Evolutionary conservation across 1,140 invertebrate genomes (phyloP).

Genomic region (Dolichoris vasculosae): DNA sequence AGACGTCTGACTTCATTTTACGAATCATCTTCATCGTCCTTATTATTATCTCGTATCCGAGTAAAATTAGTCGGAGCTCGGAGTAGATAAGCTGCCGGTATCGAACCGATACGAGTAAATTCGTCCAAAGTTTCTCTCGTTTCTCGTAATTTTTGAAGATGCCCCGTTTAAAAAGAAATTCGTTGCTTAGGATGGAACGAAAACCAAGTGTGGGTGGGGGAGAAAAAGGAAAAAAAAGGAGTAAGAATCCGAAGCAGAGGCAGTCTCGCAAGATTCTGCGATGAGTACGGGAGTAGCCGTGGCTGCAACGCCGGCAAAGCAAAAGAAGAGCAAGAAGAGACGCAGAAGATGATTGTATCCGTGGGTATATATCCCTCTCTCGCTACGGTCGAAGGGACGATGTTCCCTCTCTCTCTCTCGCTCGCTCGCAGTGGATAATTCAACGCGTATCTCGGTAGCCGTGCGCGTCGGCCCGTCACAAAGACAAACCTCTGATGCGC

Average conservation of each 20-base stretch:
- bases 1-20: slow-evolving; percentile 8
- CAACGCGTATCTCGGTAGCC: slow-evolving; percentile 73
- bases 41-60: slow-evolving; percentile 18
- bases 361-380: slow-evolving; percentile 59
- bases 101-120: too few relatives aligned
- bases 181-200: neutral
- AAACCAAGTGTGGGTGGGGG: neutral
- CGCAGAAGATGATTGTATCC: slow-evolving; percentile 59
- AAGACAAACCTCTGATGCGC: slow-evolving; percentile 72
- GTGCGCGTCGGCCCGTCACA: slow-evolving; percentile 70
- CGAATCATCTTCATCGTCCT: neutral
- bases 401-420: too few relatives aligned
- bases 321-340: slow-evolving; percentile 53
- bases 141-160: too few relatives aligned
- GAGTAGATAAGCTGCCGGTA: too few relatives aligned
- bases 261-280: neutral
- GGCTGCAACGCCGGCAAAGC: neutral
- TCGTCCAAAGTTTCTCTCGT: too few relatives aligned
- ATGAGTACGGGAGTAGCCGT: neutral
- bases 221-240: neutral
- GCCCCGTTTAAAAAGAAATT: neutral
- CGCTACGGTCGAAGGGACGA: slow-evolving; percentile 64
- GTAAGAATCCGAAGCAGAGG: neutral
- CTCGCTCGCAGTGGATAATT: slow-evolving; percentile 67
- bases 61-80: neutral